Conservation (phyloP, 1,140 invertebrate genomes). For the Polypedilum pembai region DNA sequence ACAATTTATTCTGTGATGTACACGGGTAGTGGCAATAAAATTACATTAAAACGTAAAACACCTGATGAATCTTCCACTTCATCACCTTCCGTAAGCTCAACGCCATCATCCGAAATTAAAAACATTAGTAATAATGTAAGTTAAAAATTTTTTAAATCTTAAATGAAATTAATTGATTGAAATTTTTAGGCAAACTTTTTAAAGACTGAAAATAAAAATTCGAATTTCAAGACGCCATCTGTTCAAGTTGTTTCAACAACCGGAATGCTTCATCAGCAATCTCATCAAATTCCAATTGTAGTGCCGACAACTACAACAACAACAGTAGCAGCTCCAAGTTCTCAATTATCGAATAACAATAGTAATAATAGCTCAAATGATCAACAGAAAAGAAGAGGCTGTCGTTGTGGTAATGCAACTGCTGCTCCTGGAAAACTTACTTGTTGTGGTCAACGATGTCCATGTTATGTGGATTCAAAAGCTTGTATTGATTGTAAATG, state of each 20-base stretch:
- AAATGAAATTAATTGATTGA: background rate
- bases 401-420: slow-evolving; percentile 84
- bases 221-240: slow-evolving; percentile 11
- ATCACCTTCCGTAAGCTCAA: background rate
- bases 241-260: background rate
- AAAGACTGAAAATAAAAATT: slow-evolving; percentile 24
- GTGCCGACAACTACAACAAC: background rate
- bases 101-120: background rate
- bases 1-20: slow-evolving; percentile 72
- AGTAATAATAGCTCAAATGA: too few species aligned
- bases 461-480: slow-evolving; percentile 82
- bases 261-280: background rate
- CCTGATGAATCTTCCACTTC: slow-evolving; percentile 44
- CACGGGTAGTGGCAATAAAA: slow-evolving; percentile 68
- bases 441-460: slow-evolving; percentile 86
- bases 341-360: slow-evolving; percentile 29
- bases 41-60: slow-evolving; percentile 71
- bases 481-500: slow-evolving; percentile 82
- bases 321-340: background rate
- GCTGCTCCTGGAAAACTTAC: slow-evolving; percentile 79
- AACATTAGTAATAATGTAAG: background rate
- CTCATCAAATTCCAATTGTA: background rate
- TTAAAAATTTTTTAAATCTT: background rate
- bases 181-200: slow-evolving; percentile 18
- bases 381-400: slow-evolving; percentile 59